Evolutionary conservation across 2,113 vertebrate genomes (phyloP), one percentile per base, ranked within the genome.

Genomic region (Castor canadensis): DNA sequence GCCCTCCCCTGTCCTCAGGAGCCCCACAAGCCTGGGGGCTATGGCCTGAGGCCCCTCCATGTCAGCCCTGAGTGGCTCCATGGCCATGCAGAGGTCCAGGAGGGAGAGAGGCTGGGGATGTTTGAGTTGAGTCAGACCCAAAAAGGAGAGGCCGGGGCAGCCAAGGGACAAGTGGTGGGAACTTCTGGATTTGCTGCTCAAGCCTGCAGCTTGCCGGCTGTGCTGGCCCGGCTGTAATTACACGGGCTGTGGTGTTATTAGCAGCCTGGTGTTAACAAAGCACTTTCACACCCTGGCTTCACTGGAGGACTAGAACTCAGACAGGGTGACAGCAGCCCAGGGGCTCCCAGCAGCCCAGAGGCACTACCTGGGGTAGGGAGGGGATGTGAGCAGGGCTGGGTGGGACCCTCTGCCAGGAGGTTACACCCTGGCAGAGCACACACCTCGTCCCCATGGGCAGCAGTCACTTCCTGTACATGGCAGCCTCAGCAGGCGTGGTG

Each of bases 201-300:
- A 17, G 89, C 85, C 60, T 3, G 5, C 0, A 0, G 81, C 43
- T 28, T 26, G 66, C 79, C 16, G 89, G 89, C 89, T 13, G 11
- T 3, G 0, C 7, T 0, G 0, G 24, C 40, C 47, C 0, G 3
- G 9, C 54, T 4, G 4, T 49, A 35, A 82, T 45, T 15, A 69
- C 52, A 54, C 26, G 49, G 20, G 0, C 2, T 19, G 4, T 17
- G 32, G 35, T 19, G 60, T 83, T 32, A 1, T 30, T 32, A 58
- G 22, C 76, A n/a, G 75, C 89, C 80, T 11, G 2, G 30, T 1
- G 73, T 9, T 56, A 60, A 90, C 88, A 12, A 26, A 20, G 89
- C 93, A 52, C 67, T 88, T 73, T 93, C 71, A 58, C 24, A 52
- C 11, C 71, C 20, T 49, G 83, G 32, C 69, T 83, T 89, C 71